Percentiles rank a stretch among this genome's conserved stretches.
phyloP scores from a whole-genome alignment of 2,888 invertebrate genomes.

The Eupithecia tripunctaria region DNA sequence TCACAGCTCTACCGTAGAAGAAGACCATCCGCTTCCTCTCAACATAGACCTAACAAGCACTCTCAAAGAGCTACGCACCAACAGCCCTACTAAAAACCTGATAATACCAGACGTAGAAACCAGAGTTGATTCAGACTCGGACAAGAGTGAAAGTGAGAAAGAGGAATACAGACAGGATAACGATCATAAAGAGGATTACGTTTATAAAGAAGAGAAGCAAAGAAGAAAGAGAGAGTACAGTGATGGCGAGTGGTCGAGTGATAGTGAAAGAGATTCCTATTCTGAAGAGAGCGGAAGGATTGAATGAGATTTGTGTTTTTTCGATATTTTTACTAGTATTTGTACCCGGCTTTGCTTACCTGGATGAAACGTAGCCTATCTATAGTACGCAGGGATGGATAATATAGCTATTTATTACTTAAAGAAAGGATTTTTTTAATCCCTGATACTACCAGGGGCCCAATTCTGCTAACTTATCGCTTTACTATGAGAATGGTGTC shows the following conservation, averaged over 20 bases:
- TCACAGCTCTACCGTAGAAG: constrained; percentile 39
- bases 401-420: neutral
- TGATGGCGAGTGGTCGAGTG: constrained; percentile 81
- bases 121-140: constrained; percentile 45
- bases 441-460: too few species aligned
- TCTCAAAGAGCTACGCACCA: constrained; percentile 67
- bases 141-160: constrained; percentile 48
- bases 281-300: constrained; percentile 28
- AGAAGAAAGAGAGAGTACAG: constrained; percentile 62
- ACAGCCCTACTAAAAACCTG: constrained; percentile 71
- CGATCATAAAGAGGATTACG: constrained; percentile 6
- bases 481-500: too few species aligned
- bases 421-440: too few species aligned
- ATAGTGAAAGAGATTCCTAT: constrained; percentile 67
- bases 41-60: constrained; percentile 71
- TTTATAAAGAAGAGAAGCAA: constrained; percentile 32
- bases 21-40: constrained; percentile 52
- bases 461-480: too few species aligned
- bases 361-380: neutral
- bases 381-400: neutral
- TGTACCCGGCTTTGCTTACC: neutral
- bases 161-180: constrained; percentile 1
- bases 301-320: neutral
- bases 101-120: constrained; percentile 42
- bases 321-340: neutral